phyloP scores from a whole-genome alignment of 2,113 vertebrate genomes.

The Connochaetes taurinus region DNA sequence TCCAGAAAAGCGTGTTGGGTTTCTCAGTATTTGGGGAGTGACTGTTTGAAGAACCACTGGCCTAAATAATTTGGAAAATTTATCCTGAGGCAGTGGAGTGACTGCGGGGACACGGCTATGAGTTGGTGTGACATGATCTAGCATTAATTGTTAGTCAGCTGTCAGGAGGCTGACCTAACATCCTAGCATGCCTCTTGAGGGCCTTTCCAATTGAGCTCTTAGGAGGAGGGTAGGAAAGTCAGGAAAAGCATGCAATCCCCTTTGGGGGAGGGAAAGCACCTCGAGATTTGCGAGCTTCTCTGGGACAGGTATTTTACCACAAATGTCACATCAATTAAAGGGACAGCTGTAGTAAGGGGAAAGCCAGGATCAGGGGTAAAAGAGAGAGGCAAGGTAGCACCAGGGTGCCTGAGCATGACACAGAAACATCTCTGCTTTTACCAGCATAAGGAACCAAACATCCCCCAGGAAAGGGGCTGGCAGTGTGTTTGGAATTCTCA shows the following conservation, averaged over 20 bases:
- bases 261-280: constrained; percentile 60
- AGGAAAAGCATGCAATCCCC: constrained; percentile 69
- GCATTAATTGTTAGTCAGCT: constrained; percentile 41
- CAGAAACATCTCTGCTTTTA: constrained; percentile 56
- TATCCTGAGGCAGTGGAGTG: constrained; percentile 32
- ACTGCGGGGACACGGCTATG: constrained; percentile 37
- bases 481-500: constrained; percentile 54
- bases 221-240: constrained; percentile 61
- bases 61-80: constrained; percentile 49
- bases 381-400: constrained; percentile 64
- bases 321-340: constrained; percentile 66
- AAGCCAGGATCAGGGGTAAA: constrained; percentile 65
- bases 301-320: constrained; percentile 53
- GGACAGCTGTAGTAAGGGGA: constrained; percentile 7
- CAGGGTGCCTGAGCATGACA: constrained; percentile 53
- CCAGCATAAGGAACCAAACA: constrained; percentile 33
- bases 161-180: constrained; percentile 29
- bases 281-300: constrained; percentile 69
- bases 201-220: constrained; percentile 57
- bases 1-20: constrained; percentile 20
- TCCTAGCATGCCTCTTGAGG: constrained; percentile 67
- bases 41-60: not conserved
- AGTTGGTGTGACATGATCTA: constrained; percentile 56
- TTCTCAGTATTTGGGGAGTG: constrained; percentile 53
- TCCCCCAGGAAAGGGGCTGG: constrained; percentile 50